Percentiles rank a stretch among this genome's conserved stretches.
These are phyloP conservation scores for Pelodiscus sinensis DNA, from an alignment of 2,113 vertebrate genomes.

Conservation along the genomic window DNA sequence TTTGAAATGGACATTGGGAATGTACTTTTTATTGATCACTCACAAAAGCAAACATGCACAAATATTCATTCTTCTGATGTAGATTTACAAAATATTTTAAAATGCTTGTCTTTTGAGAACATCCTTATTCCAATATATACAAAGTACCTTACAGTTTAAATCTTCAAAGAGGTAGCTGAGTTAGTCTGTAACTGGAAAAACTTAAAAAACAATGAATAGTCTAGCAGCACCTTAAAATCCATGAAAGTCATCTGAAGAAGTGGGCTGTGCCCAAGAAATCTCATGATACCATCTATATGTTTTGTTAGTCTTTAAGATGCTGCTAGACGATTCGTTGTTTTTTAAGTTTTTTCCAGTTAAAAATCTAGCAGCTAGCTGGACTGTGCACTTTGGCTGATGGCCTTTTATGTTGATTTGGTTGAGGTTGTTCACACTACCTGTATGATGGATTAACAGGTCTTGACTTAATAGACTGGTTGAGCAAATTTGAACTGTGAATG, in stretches of 20 bases:
- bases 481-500: conserved; percentile 20
- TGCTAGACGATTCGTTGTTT: no score
- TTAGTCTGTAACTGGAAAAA: no score
- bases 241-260: no score
- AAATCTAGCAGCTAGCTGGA: not conserved
- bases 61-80: not conserved
- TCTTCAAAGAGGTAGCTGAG: no score
- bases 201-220: no score
- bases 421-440: not conserved
- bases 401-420: not conserved
- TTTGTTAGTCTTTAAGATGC: no score
- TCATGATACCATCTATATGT: no score
- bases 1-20: not conserved
- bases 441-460: not conserved
- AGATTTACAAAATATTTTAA: not conserved
- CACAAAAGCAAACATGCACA: not conserved
- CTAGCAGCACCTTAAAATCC: no score
- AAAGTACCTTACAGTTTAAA: not conserved
- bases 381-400: not conserved
- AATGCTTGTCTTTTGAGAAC: not conserved
- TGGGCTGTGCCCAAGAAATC: no score
- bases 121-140: not conserved
- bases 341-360: no score
- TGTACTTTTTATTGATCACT: not conserved
- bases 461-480: not conserved